These are phyloP conservation scores for Hesperophylax magnus DNA, from an alignment of 1,140 invertebrate species.

Conservation along the genomic window DNA sequence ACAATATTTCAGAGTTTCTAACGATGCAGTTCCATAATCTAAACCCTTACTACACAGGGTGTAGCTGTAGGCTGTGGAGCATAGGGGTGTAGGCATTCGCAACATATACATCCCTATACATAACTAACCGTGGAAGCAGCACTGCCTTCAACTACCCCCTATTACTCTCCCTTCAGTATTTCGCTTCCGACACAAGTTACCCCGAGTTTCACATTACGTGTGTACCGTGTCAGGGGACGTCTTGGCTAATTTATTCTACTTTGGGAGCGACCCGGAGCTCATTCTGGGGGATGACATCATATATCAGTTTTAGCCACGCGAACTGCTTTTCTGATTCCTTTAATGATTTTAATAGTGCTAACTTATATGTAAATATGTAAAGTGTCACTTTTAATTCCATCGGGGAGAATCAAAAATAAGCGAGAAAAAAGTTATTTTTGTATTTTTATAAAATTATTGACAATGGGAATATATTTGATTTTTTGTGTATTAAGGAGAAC, in stretches of 20 bases:
- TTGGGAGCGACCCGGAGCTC: slow-evolving; percentile 36
- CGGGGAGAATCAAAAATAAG: too few species aligned
- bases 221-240: slow-evolving; percentile 41
- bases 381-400: too few species aligned
- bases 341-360: not conserved
- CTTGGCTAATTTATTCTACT: slow-evolving; percentile 51
- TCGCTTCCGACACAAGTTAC: slow-evolving; percentile 40
- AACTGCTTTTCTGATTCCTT: not conserved
- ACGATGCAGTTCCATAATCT: too few species aligned
- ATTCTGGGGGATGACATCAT: slow-evolving; percentile 2
- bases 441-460: too few species aligned
- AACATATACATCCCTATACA: too few species aligned
- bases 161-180: slow-evolving; percentile 27
- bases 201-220: slow-evolving; percentile 46
- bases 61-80: too few species aligned
- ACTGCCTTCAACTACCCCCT: not conserved
- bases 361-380: not conserved
- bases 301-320: not conserved
- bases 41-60: too few species aligned
- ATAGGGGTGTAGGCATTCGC: too few species aligned
- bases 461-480: too few species aligned
- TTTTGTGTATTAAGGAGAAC: too few species aligned
- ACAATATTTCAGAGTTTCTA: too few species aligned
- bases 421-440: too few species aligned
- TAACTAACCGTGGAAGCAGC: not conserved